Base-by-base conservation (phyloP, 2,113 vertebrate genomes). In the Eulemur rufifrons region DNA sequence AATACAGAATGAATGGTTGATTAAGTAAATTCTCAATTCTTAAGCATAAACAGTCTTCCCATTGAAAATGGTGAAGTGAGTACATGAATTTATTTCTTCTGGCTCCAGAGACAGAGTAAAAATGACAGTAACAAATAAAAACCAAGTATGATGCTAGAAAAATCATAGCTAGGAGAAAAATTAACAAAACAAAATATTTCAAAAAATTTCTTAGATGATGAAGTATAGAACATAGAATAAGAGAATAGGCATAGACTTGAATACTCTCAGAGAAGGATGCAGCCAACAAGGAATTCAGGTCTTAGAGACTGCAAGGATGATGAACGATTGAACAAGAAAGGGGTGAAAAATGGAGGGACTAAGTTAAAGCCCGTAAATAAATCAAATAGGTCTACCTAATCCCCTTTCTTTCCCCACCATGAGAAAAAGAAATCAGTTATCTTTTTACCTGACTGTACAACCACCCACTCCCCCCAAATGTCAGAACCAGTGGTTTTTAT, bases 101-200 rank as follows among this genome's bases (percentile, higher is more conserved):
- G 39, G 29, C 42, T 91, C 27, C 10, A 68, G 66, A 95, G 71
- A 78, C 4, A 50, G 39, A 81, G 52, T 69, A 45, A 68, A 73
- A 82, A 86, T 71, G 1, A 50, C n/a, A 92, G 42, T 23, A 63
- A 71, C 93, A 76, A 86, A 78, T 85, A 86, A 66, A 92, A 94
- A 73, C 82, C 18, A 82, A 83, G 17, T 17, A 47, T 42, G 54
- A 59, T 45, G 10, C 39, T 77, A 77, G 39, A 64, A 89, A 68
- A 83, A 93, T 34, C 52, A 68, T 21, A 86, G 18, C 66, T 25
- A 27, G 76, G 68, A 54, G 21, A 4, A 95, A 95, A 56, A 14
- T 68, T 78, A 78, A 61, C 4, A 9, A 68, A 42, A 69, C 8
- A 68, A 73, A 11, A 45, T 81, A 50, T 86, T 86, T 50, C 4